These are phyloP conservation scores for Rousettus leschenaultii DNA, from an alignment of 2,113 vertebrate species.

Conservation along the genomic window DNA sequence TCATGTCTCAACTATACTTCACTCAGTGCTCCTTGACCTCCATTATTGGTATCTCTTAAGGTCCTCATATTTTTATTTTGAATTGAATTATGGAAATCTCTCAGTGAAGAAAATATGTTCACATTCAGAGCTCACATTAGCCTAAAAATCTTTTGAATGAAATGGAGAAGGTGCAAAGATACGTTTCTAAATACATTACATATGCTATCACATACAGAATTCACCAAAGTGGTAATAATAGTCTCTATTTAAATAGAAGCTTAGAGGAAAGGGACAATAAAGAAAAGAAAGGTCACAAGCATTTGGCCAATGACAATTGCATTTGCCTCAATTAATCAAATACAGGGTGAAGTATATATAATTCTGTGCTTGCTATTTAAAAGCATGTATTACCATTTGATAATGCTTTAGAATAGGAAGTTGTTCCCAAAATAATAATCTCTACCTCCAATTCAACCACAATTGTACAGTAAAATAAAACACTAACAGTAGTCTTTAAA, in stretches of 20 bases:
- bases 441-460: slow-evolving; percentile 18
- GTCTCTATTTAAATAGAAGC: neutral
- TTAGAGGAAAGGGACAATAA: neutral
- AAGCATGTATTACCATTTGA: neutral
- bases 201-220: neutral
- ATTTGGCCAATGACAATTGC: neutral
- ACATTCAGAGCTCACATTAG: neutral
- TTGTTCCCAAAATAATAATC: neutral
- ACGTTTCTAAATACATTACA: neutral
- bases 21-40: neutral
- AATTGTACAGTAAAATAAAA: neutral
- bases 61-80: slow-evolving; percentile 49
- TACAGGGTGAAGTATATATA: neutral
- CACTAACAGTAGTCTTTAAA: neutral
- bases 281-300: neutral
- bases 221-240: neutral
- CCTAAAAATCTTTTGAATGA: slow-evolving; percentile 44
- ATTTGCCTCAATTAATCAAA: neutral
- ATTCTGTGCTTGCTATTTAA: neutral
- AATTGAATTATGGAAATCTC: slow-evolving; percentile 25
- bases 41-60: slow-evolving; percentile 49
- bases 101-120: neutral
- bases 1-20: neutral
- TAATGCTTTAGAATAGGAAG: neutral
- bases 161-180: neutral